Conservation (phyloP, 1,140 invertebrate genomes). For the Scaptodrosophila lebanonensis region DNA sequence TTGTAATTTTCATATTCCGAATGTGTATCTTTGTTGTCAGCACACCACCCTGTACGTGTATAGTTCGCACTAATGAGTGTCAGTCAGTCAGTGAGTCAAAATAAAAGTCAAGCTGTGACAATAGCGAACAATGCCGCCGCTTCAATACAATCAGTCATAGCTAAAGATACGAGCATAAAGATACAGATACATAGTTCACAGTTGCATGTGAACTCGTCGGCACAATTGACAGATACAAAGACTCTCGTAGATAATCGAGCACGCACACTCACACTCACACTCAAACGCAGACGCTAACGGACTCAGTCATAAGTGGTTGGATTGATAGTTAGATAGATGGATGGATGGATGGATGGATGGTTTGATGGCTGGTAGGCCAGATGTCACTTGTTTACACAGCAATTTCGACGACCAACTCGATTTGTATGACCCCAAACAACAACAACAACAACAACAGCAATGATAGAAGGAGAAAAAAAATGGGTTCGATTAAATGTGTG, state of each 20-base stretch:
- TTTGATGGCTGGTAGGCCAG: conserved; percentile 28
- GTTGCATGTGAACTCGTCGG: conserved; percentile 27
- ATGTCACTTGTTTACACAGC: conserved; percentile 65
- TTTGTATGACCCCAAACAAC: conserved; percentile 15
- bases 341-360: conserved; percentile 1
- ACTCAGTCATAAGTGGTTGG: not conserved
- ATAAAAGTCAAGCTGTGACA: no score
- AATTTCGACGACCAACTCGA: conserved; percentile 24
- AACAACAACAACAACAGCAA: conserved; percentile 10
- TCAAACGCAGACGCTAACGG: conserved; percentile 18
- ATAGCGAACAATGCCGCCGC: no score
- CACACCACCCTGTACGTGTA: no score
- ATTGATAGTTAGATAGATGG: not conserved
- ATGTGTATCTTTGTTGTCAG: no score
- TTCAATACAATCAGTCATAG: not conserved
- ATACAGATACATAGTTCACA: conserved; percentile 28
- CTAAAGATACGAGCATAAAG: conserved; percentile 12
- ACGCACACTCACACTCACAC: conserved; percentile 28
- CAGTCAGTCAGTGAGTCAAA: no score
- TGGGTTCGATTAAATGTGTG: not conserved
- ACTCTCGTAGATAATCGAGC: not conserved
- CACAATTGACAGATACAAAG: conserved; percentile 21
- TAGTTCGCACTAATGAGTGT: no score
- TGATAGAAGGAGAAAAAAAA: not conserved
- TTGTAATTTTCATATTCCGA: no score